A percentile compares a stretch with the other conserved stretches of the same genome.
Conservation (phyloP, 2,113 vertebrate genomes). For the Xenopus borealis region DNA sequence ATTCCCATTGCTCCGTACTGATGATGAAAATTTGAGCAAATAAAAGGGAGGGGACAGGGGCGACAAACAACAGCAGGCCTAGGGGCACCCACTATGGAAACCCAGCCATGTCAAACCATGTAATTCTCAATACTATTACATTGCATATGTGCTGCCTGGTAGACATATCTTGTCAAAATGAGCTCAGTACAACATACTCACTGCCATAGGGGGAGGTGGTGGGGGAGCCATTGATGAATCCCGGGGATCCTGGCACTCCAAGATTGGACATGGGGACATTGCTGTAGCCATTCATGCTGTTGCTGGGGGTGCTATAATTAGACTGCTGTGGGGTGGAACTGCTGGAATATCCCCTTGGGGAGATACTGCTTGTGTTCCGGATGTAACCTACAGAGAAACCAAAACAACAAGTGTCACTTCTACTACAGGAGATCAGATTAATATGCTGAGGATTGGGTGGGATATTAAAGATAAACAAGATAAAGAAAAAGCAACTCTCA, state of each 20-base stretch:
- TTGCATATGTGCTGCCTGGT: too few relatives aligned
- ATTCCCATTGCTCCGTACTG: too few relatives aligned
- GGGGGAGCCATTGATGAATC: constrained; percentile 91
- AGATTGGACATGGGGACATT: constrained; percentile 94
- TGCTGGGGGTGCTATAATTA: constrained; percentile 82
- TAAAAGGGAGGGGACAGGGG: too few relatives aligned
- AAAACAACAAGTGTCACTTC: background rate
- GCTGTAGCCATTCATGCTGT: constrained; percentile 92
- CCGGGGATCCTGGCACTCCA: constrained; percentile 89
- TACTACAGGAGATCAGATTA: too few relatives aligned
- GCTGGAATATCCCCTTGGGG: constrained; percentile 90
- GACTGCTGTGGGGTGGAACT: constrained; percentile 96
- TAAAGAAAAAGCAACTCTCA: constrained; percentile 42
- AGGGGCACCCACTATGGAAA: too few relatives aligned
- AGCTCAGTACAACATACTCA: constrained; percentile 53
- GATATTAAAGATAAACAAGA: too few relatives aligned
- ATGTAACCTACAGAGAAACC: constrained; percentile 78
- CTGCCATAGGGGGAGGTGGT: constrained; percentile 92
- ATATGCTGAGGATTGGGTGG: too few relatives aligned
- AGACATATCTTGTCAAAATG: too few relatives aligned
- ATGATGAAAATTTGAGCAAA: too few relatives aligned
- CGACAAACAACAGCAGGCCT: too few relatives aligned
- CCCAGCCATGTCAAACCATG: too few relatives aligned
- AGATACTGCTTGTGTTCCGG: constrained; percentile 94
- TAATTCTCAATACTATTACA: too few relatives aligned